These are phyloP conservation scores for Neotoma lepida DNA, from an alignment of 2,113 vertebrate species.

Conservation along the genomic window DNA sequence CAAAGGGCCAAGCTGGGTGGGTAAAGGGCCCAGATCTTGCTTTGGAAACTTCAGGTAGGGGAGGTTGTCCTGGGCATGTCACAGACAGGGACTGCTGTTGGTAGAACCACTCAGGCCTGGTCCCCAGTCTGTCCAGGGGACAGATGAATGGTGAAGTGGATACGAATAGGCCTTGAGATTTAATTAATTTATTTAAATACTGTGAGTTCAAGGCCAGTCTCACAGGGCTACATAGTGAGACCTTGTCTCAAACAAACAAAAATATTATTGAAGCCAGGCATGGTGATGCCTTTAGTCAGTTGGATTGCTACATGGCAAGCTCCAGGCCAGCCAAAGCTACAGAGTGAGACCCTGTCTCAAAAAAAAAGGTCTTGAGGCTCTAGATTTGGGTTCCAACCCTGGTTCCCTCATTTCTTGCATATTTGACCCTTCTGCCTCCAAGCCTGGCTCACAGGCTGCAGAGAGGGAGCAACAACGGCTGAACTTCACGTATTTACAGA, in stretches of 20 bases:
- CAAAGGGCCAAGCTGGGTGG: background rate
- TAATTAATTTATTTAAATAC: background rate
- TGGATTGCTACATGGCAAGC: background rate
- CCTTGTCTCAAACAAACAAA: background rate
- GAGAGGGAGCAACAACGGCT: background rate
- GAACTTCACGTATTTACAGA: background rate
- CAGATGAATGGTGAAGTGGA: background rate
- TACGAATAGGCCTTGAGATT: background rate
- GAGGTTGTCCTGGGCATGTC: background rate
- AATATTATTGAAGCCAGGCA: background rate
- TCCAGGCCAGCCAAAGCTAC: background rate
- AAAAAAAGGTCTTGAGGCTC: background rate
- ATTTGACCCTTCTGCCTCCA: background rate
- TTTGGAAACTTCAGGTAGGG: conserved; percentile 8
- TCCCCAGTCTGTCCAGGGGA: background rate
- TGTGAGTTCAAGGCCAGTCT: background rate
- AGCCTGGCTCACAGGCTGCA: background rate
- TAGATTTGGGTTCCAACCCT: background rate
- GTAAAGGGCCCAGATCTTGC: background rate
- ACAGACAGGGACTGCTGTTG: background rate
- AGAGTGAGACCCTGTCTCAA: background rate
- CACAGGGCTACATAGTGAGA: background rate
- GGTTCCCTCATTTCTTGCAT: too few species aligned
- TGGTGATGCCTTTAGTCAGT: background rate
- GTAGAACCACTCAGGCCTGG: fast-evolving